Evolutionary conservation across 2,113 vertebrate species (phyloP).

Genomic region (Cryptomyrus ogoouensis): DNA sequence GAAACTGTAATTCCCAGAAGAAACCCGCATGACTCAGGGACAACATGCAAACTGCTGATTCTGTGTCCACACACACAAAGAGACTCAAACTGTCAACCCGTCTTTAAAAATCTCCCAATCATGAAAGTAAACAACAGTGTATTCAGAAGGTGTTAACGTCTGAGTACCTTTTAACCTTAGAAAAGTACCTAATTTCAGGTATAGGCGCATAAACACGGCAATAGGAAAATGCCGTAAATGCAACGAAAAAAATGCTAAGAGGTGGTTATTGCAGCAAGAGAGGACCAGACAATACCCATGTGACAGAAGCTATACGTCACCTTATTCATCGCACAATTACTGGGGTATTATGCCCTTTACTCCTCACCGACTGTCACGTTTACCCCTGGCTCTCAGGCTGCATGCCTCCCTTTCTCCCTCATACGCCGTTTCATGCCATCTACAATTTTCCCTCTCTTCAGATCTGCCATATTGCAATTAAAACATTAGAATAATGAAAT

Average conservation of each 20-base stretch:
- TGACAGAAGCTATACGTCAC: slow-evolving; percentile 46
- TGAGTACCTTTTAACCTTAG: not conserved
- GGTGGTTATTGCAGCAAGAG: slow-evolving; percentile 32
- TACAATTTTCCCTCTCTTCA: slow-evolving; percentile 36
- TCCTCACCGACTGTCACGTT: slow-evolving; percentile 52
- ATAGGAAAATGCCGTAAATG: not conserved
- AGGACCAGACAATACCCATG: slow-evolving; percentile 40
- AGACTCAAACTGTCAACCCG: not conserved
- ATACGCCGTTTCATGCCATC: not conserved
- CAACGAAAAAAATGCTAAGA: not conserved
- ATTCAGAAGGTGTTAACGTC: not conserved
- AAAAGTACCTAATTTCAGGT: not conserved
- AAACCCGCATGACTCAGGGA: not conserved
- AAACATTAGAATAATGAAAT: slow-evolving; percentile 52
- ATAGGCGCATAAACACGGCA: not conserved
- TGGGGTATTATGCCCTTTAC: slow-evolving; percentile 46
- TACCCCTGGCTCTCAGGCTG: not conserved
- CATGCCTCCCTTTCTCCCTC: not conserved
- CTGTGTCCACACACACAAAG: not conserved
- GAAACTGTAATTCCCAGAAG: not conserved
- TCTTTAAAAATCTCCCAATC: not conserved
- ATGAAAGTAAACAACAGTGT: not conserved
- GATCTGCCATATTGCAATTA: slow-evolving; percentile 49
- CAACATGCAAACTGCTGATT: not conserved
- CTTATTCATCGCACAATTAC: slow-evolving; percentile 53